These are phyloP conservation scores for Salarias fasciatus DNA, from an alignment of 2,797 vertebrate genomes.

Conservation along the genomic window DNA sequence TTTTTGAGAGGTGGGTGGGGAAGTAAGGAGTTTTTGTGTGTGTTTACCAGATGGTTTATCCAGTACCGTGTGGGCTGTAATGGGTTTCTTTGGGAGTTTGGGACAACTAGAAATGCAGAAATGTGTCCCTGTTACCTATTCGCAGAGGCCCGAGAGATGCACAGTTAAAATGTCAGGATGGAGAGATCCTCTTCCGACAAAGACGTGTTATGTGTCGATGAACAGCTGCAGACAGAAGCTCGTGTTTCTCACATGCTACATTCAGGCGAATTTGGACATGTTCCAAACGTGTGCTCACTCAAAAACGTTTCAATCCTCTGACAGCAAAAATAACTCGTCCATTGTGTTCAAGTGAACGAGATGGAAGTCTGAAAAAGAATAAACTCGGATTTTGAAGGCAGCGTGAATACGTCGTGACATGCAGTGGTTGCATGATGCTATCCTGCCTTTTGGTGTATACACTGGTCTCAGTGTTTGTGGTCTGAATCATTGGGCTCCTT, in stretches of 20 bases:
- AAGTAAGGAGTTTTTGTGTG: conserved; percentile 3
- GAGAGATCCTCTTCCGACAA: conserved; percentile 5
- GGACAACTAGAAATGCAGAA: conserved; percentile 15
- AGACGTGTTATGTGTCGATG: background rate
- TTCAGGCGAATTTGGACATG: background rate
- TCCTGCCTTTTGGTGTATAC: too few relatives aligned
- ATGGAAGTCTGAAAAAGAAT: too few relatives aligned
- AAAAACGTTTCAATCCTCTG: background rate
- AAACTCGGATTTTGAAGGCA: too few relatives aligned
- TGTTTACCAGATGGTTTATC: conserved; percentile 38
- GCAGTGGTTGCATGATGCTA: too few relatives aligned
- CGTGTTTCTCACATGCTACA: too few relatives aligned
- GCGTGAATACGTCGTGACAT: too few relatives aligned
- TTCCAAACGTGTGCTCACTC: background rate
- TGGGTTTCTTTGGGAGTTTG: conserved; percentile 50
- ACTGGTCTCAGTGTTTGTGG: too few relatives aligned
- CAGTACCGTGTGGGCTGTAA: conserved; percentile 42
- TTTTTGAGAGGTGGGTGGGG: background rate
- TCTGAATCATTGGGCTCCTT: too few relatives aligned
- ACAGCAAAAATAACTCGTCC: background rate
- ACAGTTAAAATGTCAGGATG: conserved; percentile 5
- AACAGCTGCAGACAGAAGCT: background rate
- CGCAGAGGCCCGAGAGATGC: background rate
- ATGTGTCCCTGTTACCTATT: background rate
- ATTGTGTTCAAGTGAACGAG: too few relatives aligned